Evolutionary conservation across 1,140 invertebrate species (phyloP), one percentile per base, ranked within the genome.

Genomic region (Micrasema minimum): DNA sequence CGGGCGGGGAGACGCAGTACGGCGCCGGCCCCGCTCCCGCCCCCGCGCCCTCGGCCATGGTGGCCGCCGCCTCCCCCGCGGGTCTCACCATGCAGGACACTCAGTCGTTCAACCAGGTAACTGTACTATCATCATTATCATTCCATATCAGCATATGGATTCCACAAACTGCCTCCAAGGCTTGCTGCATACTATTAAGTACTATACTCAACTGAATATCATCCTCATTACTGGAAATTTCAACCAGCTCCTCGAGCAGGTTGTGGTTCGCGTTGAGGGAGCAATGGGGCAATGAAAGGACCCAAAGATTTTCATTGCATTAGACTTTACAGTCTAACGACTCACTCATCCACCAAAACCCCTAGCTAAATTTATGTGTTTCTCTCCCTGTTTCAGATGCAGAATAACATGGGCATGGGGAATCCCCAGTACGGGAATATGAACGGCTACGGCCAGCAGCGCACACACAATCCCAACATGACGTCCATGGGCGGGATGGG

Each of bases 401-500:
- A 85, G 78, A 85, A 79, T 79, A 83, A 83, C 77, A 85, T 85
- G 83, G 82, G 79, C 75, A 85, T 85, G 83, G 83, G 83, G 70
- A 85, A 83, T 72, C 83, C 83, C 74, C 83, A 85, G 74, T 85
- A 85, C 69, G 79, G 78, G 72, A 81, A 81, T 74, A 85, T 85
- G 81, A 85, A 85, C 72, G 83, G 83, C 76, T 85, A 85, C 76
- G 80, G 79, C 72, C 83, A 85, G 73, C 82, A 84, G 74, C 80
- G 83, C 59, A 82, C 79, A 67, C 83, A 84, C 77, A 85, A 85
- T 64, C 82, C 83, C 76, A 84, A 82, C 53, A 90, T 89, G 87
- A 86, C 81, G 55, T 85, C 82, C 68, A 90, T 90, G 86, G 81
- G 84, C 51, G 82, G 81, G 1, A 89, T 89, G 87, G 84, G 84